These are phyloP conservation scores for Ivindomyrus marchei DNA, from an alignment of 2,113 vertebrate genomes.

Conservation along the genomic window DNA sequence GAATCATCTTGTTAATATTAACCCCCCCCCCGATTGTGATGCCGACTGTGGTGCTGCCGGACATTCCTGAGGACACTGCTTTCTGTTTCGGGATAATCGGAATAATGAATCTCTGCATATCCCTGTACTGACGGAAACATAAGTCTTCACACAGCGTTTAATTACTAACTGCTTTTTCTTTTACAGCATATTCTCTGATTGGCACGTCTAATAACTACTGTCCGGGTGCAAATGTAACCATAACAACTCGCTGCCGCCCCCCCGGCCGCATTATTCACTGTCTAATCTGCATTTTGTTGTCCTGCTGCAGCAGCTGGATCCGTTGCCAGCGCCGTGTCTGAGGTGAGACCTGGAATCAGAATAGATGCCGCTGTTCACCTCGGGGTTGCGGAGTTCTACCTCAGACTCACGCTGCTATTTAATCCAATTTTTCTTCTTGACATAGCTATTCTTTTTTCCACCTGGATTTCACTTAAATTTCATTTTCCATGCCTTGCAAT, in stretches of 20 bases:
- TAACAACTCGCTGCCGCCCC: not conserved
- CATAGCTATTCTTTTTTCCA: not conserved
- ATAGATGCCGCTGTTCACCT: not conserved
- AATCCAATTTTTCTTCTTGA: constrained; percentile 15
- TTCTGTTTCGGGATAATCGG: not conserved
- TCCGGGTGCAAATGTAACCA: not conserved
- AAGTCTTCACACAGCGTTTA: not conserved
- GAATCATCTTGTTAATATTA: not conserved
- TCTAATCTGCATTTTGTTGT: constrained; percentile 9
- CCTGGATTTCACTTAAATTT: not conserved
- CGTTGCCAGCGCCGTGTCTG: not conserved
- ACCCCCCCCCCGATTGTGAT: not conserved
- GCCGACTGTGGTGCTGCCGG: not conserved
- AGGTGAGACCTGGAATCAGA: not conserved
- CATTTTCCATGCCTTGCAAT: not conserved
- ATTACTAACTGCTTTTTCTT: not conserved
- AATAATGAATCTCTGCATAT: not conserved
- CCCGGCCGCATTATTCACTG: not conserved
- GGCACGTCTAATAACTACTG: not conserved
- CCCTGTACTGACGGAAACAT: not conserved
- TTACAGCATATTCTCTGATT: not conserved
- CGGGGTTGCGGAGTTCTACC: not conserved
- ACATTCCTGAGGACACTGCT: not conserved
- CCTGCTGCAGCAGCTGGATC: not conserved
- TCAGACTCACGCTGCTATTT: not conserved